Evolutionary conservation across 1,140 invertebrate species (phyloP).

Genomic region (Calliopsis andreniformis): DNA sequence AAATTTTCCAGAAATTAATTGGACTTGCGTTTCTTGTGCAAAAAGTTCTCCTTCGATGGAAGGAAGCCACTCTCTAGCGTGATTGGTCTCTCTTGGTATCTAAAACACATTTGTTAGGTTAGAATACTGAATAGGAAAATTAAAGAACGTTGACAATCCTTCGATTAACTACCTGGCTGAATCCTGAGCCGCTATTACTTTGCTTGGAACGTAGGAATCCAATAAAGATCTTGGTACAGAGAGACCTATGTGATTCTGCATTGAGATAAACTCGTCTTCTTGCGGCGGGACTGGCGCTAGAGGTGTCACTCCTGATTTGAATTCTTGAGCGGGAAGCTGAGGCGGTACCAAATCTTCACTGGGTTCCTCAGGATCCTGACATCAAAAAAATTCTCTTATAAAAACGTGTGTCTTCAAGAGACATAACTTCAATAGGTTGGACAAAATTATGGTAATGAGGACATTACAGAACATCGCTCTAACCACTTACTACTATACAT

Average conservation of each 20-base stretch:
- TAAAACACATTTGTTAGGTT: constrained; percentile 50
- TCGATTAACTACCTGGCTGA: constrained; percentile 69
- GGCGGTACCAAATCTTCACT: constrained; percentile 63
- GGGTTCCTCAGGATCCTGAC: constrained; percentile 61
- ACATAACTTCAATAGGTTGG: too few species aligned
- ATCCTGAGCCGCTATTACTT: constrained; percentile 76
- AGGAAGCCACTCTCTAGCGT: constrained; percentile 78
- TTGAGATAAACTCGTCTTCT: constrained; percentile 58
- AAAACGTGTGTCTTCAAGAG: too few species aligned
- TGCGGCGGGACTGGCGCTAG: constrained; percentile 59
- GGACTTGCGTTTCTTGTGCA: constrained; percentile 73
- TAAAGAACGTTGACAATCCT: too few species aligned
- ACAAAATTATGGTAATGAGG: too few species aligned
- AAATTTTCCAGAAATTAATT: constrained; percentile 54
- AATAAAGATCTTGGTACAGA: constrained; percentile 74
- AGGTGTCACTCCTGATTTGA: constrained; percentile 62
- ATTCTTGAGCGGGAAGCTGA: constrained; percentile 69
- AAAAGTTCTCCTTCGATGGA: constrained; percentile 77
- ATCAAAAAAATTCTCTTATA: background rate
- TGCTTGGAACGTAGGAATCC: constrained; percentile 77
- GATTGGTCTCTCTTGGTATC: constrained; percentile 78
- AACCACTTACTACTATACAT: too few species aligned
- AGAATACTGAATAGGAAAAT: too few species aligned
- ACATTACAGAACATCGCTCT: too few species aligned
- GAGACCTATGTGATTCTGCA: constrained; percentile 56